Base-by-base conservation (phyloP, 92 coral and sea anemone species). In the Porites divaricata region DNA sequence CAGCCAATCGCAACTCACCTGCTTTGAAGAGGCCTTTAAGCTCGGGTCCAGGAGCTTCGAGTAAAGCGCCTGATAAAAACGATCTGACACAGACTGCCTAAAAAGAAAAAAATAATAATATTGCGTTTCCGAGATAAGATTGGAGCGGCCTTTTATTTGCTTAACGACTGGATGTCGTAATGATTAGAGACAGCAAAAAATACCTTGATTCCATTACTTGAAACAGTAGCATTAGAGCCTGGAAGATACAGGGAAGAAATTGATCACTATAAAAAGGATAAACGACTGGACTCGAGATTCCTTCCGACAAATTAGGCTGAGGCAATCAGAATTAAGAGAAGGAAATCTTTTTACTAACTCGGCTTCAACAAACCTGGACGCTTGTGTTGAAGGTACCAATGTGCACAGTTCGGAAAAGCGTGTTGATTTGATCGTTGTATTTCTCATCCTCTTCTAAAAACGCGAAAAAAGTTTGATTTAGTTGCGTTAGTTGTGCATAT, bases 191-290 rank as follows among this genome's bases (percentile, higher is more conserved):
- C 82, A 49, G 17, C 16, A 15, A 58, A 9, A 5, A 20, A 17
- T 92, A 96, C 99, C 96, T 96, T 19, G 96, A 86, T 82, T 94
- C 95, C 98, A 96, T 92, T 41, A 96, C 99, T 91, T 96, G 99
- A 63, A 89, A 94, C 24, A 96, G 91, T 76, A 96, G 82, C 96
- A 96, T 92, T 19, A 96, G 87, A 3, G 98, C 98, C 99, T 96
- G 54, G 4, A 74, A 62, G 5, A 72, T 3, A 80, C 61, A 54
- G 10, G 58, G 13, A 17, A 72, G 2, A 11, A 16, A 51, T 10
- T 0, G 6, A 61, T 16, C 5, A 7, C 22, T 28, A 28, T 2
- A 28, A 28, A 28, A 5, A 28, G 41, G 41, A 28, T 28, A 28
- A 28, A 28, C 5, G 1, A 12, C 58, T 8, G 58, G 58, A 11